Evolutionary conservation across 2,797 vertebrate species (phyloP).

Genomic region (Phaenicophaeus curvirostris): DNA sequence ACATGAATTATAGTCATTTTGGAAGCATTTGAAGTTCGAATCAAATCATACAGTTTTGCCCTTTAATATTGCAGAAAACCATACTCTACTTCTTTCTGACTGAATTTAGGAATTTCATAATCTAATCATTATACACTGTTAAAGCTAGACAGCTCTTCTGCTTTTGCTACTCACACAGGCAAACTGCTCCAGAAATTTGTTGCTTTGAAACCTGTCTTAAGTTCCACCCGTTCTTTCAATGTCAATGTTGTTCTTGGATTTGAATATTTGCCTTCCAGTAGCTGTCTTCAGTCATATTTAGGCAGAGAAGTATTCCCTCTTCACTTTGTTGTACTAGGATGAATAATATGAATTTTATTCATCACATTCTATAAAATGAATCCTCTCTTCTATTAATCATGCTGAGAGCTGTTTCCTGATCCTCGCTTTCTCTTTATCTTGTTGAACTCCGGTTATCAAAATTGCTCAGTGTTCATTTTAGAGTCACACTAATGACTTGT

Average conservation of each 20-base stretch:
- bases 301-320: not conserved
- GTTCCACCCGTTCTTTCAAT: not conserved
- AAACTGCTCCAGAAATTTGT: not conserved
- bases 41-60: not conserved
- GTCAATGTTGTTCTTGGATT: not conserved
- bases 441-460: not conserved
- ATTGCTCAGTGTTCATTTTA: not conserved
- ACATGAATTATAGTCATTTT: not conserved
- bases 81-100: not conserved
- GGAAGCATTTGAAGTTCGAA: not conserved
- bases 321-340: not conserved
- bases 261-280: not conserved
- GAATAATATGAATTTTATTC: not conserved
- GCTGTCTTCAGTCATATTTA: not conserved
- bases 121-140: not conserved
- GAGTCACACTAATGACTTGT: not conserved
- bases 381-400: not conserved
- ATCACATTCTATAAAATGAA: not conserved
- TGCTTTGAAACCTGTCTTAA: not conserved
- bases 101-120: not conserved
- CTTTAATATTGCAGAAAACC: not conserved
- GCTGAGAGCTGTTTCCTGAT: not conserved
- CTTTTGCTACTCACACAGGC: not conserved
- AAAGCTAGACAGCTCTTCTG: not conserved
- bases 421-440: not conserved